These are phyloP conservation scores for Luffia ferchaultella DNA, from an alignment of 2,888 invertebrate species.

Conservation along the genomic window DNA sequence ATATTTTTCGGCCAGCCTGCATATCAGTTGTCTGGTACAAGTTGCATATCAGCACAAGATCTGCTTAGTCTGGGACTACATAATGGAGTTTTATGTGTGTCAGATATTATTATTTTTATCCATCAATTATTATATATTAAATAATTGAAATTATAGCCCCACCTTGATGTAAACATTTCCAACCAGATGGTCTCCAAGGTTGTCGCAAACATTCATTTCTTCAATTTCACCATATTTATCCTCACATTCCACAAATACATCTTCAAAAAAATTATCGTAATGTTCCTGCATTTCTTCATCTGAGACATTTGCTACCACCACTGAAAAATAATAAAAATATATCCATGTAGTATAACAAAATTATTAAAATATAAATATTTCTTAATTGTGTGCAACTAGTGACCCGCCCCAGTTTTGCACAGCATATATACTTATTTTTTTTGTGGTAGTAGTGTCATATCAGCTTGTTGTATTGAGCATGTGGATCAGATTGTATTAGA, in stretches of 20 bases:
- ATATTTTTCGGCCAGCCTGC: too few relatives aligned
- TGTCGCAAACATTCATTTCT: slow-evolving; percentile 99
- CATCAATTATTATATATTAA: neutral
- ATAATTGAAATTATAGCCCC: slow-evolving; percentile 22
- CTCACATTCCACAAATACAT: slow-evolving; percentile 98
- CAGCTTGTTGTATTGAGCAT: too few relatives aligned
- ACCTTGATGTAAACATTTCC: slow-evolving; percentile 99
- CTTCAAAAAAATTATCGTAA: slow-evolving; percentile 99
- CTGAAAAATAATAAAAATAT: slow-evolving; percentile 43
- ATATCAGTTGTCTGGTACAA: too few relatives aligned
- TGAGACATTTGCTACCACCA: slow-evolving; percentile 93
- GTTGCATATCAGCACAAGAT: too few relatives aligned
- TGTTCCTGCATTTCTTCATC: slow-evolving; percentile 99
- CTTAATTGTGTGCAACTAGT: too few relatives aligned
- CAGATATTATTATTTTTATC: neutral
- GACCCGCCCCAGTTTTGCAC: too few relatives aligned
- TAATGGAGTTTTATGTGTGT: too few relatives aligned
- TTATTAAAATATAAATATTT: slow-evolving; percentile 6
- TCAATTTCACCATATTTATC: slow-evolving; percentile 99
- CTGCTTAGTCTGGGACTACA: too few relatives aligned
- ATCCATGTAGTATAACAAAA: slow-evolving; percentile 10
- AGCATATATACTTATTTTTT: too few relatives aligned
- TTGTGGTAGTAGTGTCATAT: too few relatives aligned
- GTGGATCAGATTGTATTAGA: too few relatives aligned
- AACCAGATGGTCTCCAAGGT: slow-evolving; percentile 97